Evolutionary conservation across 2,888 invertebrate genomes (phyloP), one percentile per base, ranked within the genome.

Genomic region (Acrobasis suavella): DNA sequence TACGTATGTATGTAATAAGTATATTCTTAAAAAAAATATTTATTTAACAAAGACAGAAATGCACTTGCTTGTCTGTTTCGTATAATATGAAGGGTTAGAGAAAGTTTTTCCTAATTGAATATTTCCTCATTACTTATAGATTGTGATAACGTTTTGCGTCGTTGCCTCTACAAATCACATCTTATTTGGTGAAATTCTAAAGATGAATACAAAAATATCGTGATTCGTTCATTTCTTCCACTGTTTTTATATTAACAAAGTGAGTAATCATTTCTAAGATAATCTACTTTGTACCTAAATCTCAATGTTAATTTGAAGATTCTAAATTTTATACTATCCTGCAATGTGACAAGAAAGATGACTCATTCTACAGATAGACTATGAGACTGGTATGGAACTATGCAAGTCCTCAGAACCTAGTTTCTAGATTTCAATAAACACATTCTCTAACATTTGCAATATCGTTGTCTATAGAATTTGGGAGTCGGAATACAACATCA

Each of bases 31-130:
- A n/a, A n/a, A n/a, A n/a, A n/a, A n/a, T n/a, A n/a, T n/a, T n/a
- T n/a, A n/a, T n/a, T n/a, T n/a, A n/a, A n/a, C n/a, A n/a, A 32
- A 32, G 2, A 8, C 32, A 0, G 32, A 32, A 7, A 0, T 7
- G 7, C 32, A 2, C n/a, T 46, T 14, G 12, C 12, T 7, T 42
- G 3, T 42, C 42, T 14, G 42, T 42, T 14, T 14, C 37, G 14
- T n/a, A 54, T 8, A 52, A 56, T 64, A 61, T 65, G 62, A 37
- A 54, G 52, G 37, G 54, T 15, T 37, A 54, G 54, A n/a, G 54
- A 54, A 54, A 54, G 37, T n/a, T 54, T 52, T 54, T n/a, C 32
- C 32, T 32, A 54, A 54, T 37, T 15, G 37, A 38, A 54, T n/a
- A 15, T 54, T 15, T 15, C 38, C 38, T 54, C 38, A 37, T 6